Evolutionary conservation across 2,797 vertebrate species (phyloP).

Genomic region (Aeoliscus strigatus): DNA sequence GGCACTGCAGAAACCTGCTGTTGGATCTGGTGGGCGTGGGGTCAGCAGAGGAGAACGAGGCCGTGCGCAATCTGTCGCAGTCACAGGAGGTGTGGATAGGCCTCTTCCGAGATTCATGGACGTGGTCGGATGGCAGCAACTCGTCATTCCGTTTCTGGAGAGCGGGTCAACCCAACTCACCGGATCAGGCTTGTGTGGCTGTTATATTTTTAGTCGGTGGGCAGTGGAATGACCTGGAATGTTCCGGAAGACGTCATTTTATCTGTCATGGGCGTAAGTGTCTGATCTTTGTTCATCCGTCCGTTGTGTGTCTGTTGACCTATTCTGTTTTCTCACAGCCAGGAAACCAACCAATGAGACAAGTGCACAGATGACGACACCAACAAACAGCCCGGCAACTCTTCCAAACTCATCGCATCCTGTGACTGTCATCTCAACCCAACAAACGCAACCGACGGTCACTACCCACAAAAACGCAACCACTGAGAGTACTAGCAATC

Average conservation of each 20-base stretch:
- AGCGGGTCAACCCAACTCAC: slow-evolving; percentile 16
- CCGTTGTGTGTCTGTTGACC: background rate
- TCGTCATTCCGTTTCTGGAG: slow-evolving; percentile 64
- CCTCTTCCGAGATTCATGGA: slow-evolving; percentile 68
- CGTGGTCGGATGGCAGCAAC: slow-evolving; percentile 61
- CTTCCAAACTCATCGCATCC: too few species aligned
- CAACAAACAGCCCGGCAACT: too few species aligned
- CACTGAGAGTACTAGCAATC: too few species aligned
- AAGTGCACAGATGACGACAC: too few species aligned
- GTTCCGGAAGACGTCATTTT: slow-evolving; percentile 13
- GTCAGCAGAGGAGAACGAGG: slow-evolving; percentile 46
- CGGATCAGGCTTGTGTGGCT: slow-evolving; percentile 34
- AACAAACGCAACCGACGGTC: too few species aligned
- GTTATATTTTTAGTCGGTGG: slow-evolving; percentile 28
- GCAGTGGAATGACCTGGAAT: slow-evolving; percentile 52
- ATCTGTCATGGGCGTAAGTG: slow-evolving; percentile 62
- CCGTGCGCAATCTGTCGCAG: slow-evolving; percentile 14
- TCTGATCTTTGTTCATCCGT: slow-evolving; percentile 3
- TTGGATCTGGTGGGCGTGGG: slow-evolving; percentile 56
- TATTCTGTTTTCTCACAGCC: too few species aligned
- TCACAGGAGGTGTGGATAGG: slow-evolving; percentile 58
- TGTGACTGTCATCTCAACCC: too few species aligned
- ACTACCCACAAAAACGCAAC: too few species aligned
- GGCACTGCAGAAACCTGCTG: slow-evolving; percentile 44
- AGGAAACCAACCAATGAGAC: too few species aligned